Conservation (phyloP, 2,797 vertebrate species). For the Phoeniculus purpureus region DNA sequence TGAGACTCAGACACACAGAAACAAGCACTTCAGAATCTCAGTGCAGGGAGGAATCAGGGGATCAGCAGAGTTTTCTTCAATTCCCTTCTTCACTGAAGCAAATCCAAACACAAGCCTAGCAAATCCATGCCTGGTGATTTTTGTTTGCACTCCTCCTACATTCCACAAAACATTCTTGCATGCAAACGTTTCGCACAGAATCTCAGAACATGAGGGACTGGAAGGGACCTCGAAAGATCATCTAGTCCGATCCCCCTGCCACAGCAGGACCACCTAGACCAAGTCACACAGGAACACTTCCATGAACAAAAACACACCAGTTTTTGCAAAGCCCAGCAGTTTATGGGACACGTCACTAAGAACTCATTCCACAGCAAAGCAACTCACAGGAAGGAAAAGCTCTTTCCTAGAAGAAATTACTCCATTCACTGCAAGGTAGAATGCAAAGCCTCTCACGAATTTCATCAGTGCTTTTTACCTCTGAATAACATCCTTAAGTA, state of each 20-base stretch:
- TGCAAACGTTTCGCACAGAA: not conserved
- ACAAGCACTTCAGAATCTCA: not conserved
- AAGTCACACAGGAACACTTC: too few species aligned
- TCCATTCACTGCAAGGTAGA: not conserved
- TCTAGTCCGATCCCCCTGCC: too few species aligned
- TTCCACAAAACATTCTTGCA: not conserved
- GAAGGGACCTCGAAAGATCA: too few species aligned
- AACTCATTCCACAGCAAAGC: not conserved
- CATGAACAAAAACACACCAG: too few species aligned
- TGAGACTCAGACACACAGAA: not conserved
- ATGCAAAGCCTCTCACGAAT: conserved; percentile 3
- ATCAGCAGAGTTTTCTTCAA: not conserved
- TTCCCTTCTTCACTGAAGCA: not conserved
- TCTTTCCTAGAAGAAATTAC: not conserved
- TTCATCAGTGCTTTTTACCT: not conserved
- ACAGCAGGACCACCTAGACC: too few species aligned
- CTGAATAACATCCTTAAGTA: not conserved
- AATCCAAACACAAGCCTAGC: not conserved
- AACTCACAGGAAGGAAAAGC: not conserved
- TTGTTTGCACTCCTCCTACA: not conserved
- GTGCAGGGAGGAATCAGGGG: not conserved
- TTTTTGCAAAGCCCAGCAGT: not conserved
- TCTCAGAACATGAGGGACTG: too few species aligned
- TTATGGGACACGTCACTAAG: not conserved
- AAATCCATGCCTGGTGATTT: not conserved